phyloP scores from a whole-genome alignment of 2,113 vertebrate species.

The Aplodontia rufa region DNA sequence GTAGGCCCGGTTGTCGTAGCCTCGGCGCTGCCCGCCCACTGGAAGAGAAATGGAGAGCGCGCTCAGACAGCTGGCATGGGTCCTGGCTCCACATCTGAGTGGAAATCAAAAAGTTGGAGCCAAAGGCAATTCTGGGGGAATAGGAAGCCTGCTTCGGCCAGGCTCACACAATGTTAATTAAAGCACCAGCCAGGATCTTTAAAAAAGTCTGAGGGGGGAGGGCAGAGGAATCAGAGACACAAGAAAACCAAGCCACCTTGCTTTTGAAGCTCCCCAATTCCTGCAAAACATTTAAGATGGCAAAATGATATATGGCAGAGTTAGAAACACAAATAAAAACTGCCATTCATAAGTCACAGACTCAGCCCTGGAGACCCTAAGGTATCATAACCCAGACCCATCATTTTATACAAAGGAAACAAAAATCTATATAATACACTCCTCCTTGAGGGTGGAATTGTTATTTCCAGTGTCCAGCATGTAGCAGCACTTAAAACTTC shows the following conservation, averaged over 20 bases:
- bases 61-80: constrained; percentile 66
- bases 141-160: constrained; percentile 36
- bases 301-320: constrained; percentile 44
- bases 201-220: constrained; percentile 45
- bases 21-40: constrained; percentile 83
- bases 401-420: background rate
- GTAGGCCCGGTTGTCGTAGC: constrained; percentile 82
- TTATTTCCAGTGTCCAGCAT: background rate
- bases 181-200: constrained; percentile 59
- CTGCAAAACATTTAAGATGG: constrained; percentile 33
- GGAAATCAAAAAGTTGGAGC: constrained; percentile 63
- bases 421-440: background rate
- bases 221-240: constrained; percentile 59
- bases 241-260: constrained; percentile 57
- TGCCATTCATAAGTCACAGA: background rate
- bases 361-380: background rate
- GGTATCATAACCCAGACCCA: background rate
- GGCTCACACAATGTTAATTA: constrained; percentile 49
- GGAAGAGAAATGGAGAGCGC: constrained; percentile 68
- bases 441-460: background rate
- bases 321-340: constrained; percentile 14
- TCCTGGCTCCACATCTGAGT: constrained; percentile 62
- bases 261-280: constrained; percentile 32
- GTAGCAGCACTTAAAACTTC: background rate
- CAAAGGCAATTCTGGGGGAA: constrained; percentile 56